phyloP scores from a whole-genome alignment of 2,113 vertebrate species.

The Girardinichthys multiradiatus region DNA sequence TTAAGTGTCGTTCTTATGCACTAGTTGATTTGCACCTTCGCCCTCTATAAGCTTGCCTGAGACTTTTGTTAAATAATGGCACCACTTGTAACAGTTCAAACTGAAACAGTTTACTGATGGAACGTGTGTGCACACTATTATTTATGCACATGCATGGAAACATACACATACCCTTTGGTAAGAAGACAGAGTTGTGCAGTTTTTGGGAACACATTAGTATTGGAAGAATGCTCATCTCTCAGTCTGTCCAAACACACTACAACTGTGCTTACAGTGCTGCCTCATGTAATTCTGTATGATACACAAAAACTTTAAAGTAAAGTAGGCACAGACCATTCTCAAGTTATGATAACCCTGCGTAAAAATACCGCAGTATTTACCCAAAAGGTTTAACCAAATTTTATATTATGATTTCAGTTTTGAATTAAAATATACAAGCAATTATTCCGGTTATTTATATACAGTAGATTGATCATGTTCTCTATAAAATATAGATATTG shows the following conservation, averaged over 20 bases:
- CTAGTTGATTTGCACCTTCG: constrained; percentile 39
- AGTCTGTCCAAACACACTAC: constrained; percentile 68
- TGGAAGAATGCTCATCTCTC: constrained; percentile 71
- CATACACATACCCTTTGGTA: constrained; percentile 5
- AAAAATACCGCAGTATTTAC: background rate
- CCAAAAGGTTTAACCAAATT: background rate
- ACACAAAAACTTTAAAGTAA: constrained; percentile 38
- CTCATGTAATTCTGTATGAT: constrained; percentile 48
- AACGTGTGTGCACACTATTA: constrained; percentile 34
- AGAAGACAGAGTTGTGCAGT: constrained; percentile 41
- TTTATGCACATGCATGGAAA: constrained; percentile 38
- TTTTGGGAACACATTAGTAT: constrained; percentile 59
- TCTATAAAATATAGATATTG: background rate
- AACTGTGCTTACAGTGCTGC: constrained; percentile 67
- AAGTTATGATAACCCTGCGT: background rate
- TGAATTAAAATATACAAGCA: background rate
- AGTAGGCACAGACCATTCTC: background rate
- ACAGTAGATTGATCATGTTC: too few relatives aligned
- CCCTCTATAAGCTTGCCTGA: constrained; percentile 52
- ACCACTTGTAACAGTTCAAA: constrained; percentile 74
- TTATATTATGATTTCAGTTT: background rate
- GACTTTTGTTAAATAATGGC: constrained; percentile 63
- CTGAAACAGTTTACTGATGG: constrained; percentile 69
- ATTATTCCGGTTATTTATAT: background rate
- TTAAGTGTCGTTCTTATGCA: constrained; percentile 71